Percentiles rank a stretch among this genome's conserved stretches.
phyloP scores from a whole-genome alignment of 2,113 vertebrate species.

The Pongo pygmaeus region DNA sequence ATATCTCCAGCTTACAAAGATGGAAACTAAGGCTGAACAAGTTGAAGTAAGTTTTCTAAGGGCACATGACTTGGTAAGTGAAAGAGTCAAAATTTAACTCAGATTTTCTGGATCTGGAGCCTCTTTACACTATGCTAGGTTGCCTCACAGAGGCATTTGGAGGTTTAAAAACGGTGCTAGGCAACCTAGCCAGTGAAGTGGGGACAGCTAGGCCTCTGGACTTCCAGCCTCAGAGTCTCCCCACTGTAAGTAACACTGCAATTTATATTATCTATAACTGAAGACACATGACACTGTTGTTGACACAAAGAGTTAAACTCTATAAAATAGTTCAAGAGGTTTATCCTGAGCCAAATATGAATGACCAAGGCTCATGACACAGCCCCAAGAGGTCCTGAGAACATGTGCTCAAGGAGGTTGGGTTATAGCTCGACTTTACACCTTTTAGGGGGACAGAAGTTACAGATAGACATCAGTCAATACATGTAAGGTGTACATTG shows the following conservation, averaged over 20 bases:
- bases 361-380: no score
- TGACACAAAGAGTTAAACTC: no score
- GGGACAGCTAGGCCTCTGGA: neutral
- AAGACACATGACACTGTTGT: neutral
- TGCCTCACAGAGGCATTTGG: neutral
- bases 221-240: neutral
- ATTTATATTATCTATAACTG: neutral
- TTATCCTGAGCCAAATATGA: no score
- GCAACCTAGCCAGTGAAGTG: neutral
- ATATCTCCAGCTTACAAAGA: neutral
- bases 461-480: no score
- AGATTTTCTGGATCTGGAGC: neutral
- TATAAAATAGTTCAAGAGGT: no score
- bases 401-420: no score
- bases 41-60: neutral
- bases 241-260: neutral
- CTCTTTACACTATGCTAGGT: neutral
- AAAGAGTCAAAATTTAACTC: neutral
- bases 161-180: neutral
- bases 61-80: neutral
- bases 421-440: no score
- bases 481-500: no score
- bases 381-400: no score
- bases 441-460: no score
- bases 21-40: conserved; percentile 16